Conservation (phyloP, 2,888 invertebrate species). For the Xanthorhoe spadicearia region DNA sequence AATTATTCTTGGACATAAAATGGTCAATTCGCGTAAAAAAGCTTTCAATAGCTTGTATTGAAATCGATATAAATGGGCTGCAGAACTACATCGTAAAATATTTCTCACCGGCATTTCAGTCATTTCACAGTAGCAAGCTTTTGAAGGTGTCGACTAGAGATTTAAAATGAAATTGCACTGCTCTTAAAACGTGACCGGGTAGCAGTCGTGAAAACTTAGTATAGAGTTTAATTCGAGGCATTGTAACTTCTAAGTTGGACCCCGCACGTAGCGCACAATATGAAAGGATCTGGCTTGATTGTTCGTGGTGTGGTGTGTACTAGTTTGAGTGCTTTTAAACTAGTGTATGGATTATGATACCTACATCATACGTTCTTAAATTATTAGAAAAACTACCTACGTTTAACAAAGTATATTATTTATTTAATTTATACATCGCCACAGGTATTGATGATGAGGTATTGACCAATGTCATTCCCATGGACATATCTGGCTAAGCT, state of each 20-base stretch:
- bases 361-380: too few species aligned
- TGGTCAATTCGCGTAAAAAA: too few species aligned
- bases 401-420: too few species aligned
- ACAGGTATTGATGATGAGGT: too few species aligned
- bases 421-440: too few species aligned
- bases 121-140: constrained; percentile 29
- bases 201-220: constrained; percentile 42
- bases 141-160: constrained; percentile 36
- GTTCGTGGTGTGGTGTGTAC: too few species aligned
- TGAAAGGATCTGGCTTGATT: constrained; percentile 6
- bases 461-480: too few species aligned
- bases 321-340: neutral
- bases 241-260: constrained; percentile 17
- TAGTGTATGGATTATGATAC: neutral
- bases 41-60: neutral
- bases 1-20: too few species aligned
- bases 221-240: constrained; percentile 44
- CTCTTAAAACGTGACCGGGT: constrained; percentile 51
- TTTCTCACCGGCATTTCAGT: neutral
- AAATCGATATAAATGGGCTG: neutral
- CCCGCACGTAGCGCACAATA: constrained; percentile 15
- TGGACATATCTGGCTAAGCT: too few species aligned
- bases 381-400: too few species aligned
- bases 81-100: neutral
- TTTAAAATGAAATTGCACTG: constrained; percentile 52